phyloP scores from a whole-genome alignment of 2,888 invertebrate species.

The Metopia argyrocephala region DNA sequence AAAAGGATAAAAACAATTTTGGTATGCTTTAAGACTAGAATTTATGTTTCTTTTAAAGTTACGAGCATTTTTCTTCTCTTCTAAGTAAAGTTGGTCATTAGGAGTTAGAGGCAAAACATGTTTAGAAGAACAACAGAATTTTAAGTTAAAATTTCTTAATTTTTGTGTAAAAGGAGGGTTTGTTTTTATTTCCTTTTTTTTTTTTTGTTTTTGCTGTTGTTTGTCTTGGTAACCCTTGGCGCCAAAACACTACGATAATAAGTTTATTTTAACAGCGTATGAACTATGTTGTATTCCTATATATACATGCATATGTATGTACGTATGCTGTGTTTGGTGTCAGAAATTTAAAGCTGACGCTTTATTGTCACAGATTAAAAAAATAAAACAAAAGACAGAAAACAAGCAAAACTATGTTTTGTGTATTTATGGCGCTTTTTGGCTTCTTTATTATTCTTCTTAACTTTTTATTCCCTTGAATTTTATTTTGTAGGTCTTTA shows the following conservation, averaged over 20 bases:
- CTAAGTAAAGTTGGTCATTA: neutral
- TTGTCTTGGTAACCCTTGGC: conserved; percentile 51
- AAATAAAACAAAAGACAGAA: too few relatives aligned
- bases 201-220: conserved; percentile 68
- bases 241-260: conserved; percentile 65
- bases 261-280: conserved; percentile 62
- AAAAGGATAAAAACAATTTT: conserved; percentile 53
- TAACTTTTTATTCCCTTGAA: neutral
- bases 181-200: neutral
- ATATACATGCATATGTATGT: conserved; percentile 8
- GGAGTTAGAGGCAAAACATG: neutral
- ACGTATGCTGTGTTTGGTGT: conserved; percentile 2
- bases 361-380: conserved; percentile 16
- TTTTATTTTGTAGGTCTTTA: conserved; percentile 27
- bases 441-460: conserved; percentile 3
- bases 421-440: conserved; percentile 17
- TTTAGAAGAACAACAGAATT: conserved; percentile 6
- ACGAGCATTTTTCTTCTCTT: neutral
- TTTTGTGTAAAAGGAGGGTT: neutral
- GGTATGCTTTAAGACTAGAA: conserved; percentile 51
- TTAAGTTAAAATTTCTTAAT: neutral
- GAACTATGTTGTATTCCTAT: too few relatives aligned
- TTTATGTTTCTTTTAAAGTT: conserved; percentile 39
- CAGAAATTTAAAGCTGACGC: conserved; percentile 27
- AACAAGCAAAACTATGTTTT: too few relatives aligned